Evolutionary conservation across 2,888 invertebrate species (phyloP).

Genomic region (Orthosia cruda): DNA sequence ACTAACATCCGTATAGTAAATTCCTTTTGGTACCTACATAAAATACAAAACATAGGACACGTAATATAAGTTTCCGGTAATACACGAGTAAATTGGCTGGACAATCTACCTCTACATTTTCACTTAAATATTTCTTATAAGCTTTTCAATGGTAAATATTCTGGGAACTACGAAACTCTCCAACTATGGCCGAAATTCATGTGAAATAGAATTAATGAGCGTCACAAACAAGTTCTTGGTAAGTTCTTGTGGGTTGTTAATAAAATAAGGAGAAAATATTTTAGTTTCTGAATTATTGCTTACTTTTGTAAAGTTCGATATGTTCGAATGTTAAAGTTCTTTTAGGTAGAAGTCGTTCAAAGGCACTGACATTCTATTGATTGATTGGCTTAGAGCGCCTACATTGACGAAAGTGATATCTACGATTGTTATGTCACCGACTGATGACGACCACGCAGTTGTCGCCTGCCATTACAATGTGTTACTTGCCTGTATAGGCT

Average conservation of each 20-base stretch:
- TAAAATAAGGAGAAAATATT: conserved; percentile 7
- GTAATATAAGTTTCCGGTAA: background rate
- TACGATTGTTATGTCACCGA: background rate
- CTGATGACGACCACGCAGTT: background rate
- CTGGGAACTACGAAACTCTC: conserved; percentile 32
- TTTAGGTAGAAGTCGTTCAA: background rate
- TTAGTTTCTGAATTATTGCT: background rate
- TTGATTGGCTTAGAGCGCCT: too few species aligned
- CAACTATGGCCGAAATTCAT: conserved; percentile 23
- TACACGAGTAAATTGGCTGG: conserved; percentile 8
- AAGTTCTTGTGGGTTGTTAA: conserved; percentile 25
- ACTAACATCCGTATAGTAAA: background rate
- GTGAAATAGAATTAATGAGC: conserved; percentile 44
- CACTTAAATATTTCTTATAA: conserved; percentile 30
- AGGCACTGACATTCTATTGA: background rate
- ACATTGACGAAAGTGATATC: background rate
- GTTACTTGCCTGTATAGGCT: background rate
- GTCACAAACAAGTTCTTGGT: conserved; percentile 19
- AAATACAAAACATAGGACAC: background rate
- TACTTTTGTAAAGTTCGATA: background rate
- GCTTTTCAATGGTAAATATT: conserved; percentile 36
- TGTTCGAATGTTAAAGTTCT: too few species aligned
- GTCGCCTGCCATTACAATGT: background rate
- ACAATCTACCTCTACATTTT: conserved; percentile 22
- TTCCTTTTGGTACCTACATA: background rate